Percentiles rank a stretch among this genome's conserved stretches.
Evolutionary conservation across 2,888 invertebrate genomes (phyloP).

Genomic region (Oscheius onirici): DNA sequence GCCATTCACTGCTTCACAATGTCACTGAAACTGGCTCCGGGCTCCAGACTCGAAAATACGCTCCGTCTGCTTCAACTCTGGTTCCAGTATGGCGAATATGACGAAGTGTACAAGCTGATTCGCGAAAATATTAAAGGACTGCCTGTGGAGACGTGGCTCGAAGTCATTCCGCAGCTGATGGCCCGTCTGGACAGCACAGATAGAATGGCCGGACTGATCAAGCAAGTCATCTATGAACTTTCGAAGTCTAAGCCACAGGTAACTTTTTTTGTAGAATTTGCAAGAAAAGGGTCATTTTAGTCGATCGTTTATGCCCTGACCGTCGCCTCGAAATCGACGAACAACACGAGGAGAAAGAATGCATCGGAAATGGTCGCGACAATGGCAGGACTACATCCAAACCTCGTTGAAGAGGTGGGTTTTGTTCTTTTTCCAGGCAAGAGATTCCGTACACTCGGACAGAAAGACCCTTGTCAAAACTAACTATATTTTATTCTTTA

Average conservation of each 20-base stretch:
- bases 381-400: constrained; percentile 92
- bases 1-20: constrained; percentile 58
- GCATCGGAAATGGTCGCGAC: constrained; percentile 93
- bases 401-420: constrained; percentile 88
- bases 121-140: constrained; percentile 90
- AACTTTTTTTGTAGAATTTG: neutral
- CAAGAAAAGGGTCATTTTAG: constrained; percentile 4
- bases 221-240: constrained; percentile 91
- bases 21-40: constrained; percentile 61
- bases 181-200: constrained; percentile 92
- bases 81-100: constrained; percentile 89
- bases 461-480: no score
- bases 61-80: constrained; percentile 89
- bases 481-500: constrained; percentile 3
- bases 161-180: constrained; percentile 96
- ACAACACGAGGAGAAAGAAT: constrained; percentile 84
- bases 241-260: constrained; percentile 94
- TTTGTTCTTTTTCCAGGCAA: neutral
- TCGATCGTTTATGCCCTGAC: constrained; percentile 94
- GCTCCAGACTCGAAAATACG: constrained; percentile 88
- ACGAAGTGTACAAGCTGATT: constrained; percentile 91
- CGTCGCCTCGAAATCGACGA: constrained; percentile 93
- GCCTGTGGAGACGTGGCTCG: constrained; percentile 97
- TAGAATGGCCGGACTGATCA: constrained; percentile 86
- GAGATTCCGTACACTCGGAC: no score